Evolutionary conservation across 2,888 invertebrate genomes (phyloP), one percentile per base, ranked within the genome.

Genomic region (Alloscopus bannaensis): DNA sequence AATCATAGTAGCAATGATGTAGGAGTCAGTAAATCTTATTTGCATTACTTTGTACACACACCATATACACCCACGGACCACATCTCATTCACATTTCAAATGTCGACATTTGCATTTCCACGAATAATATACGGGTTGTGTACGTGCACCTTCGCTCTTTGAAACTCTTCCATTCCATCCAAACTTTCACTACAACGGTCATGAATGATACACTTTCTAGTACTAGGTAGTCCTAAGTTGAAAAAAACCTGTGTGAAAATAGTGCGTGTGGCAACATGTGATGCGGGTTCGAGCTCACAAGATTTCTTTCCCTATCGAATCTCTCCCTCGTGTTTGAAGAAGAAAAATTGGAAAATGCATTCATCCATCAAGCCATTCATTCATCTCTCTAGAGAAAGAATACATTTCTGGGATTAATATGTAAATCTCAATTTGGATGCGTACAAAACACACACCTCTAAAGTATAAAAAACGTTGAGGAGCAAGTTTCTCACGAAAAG

Each of bases 341-440:
- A 64, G 28, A 40, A 29, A 64, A 64, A 72, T 62, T 55, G 50
- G 72, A 42, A 72, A 72, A 50, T 64, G 72, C 72, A 72, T 55
- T 72, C 72, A 72, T 72, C 72, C 72, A 72, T 72, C 64, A 29
- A 72, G 52, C 72, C 45, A 64, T 36, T 13, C 55, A 29, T 60
- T 20, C 22, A 55, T 55, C 55, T 55, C 55, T 26, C 55, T 28
- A 26, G 26, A 26, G 55, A 28, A 55, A 55, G 55, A 55, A 55
- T 55, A 55, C 55, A 60, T 60, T 60, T 60, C 36, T 2, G 18
- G 60, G 60, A 31, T 31, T 36, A 60, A 31, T 36, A 60, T 60
- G 60, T 60, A 60, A 60, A 60, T 60, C 60, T 60, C 31, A 36
- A 13, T 60, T 60, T 29, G 60, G 36, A 60, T 31, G 60, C 60